These are phyloP conservation scores for Ahaetulla prasina DNA, from an alignment of 2,113 vertebrate species.

Conservation along the genomic window DNA sequence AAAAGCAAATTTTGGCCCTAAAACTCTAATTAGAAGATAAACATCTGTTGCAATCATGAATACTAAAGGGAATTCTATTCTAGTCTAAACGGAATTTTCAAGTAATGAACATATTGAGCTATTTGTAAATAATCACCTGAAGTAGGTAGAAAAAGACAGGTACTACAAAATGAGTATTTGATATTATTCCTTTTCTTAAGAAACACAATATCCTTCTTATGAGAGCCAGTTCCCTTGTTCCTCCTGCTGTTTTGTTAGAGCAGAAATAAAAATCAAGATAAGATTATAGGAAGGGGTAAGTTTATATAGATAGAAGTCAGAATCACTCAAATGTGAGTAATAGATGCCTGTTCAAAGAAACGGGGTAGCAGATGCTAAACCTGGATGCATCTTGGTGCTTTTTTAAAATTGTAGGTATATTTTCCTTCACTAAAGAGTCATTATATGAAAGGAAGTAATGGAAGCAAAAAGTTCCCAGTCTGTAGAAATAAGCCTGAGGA, in stretches of 20 bases:
- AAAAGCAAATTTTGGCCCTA: not conserved
- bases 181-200: not conserved
- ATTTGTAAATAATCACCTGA: not conserved
- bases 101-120: not conserved
- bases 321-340: not conserved
- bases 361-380: not conserved
- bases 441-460: not conserved
- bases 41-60: not conserved
- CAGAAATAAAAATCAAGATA: not conserved
- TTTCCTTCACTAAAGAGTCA: not conserved
- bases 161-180: not conserved
- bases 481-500: not conserved
- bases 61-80: not conserved
- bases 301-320: not conserved
- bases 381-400: not conserved
- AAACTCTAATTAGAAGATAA: not conserved
- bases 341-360: too few species aligned
- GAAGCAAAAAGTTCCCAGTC: not conserved
- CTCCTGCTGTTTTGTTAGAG: not conserved
- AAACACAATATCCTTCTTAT: not conserved
- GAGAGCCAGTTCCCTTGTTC: not conserved
- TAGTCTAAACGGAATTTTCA: slow-evolving; percentile 1
- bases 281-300: not conserved
- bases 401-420: not conserved
- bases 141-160: not conserved